These are phyloP conservation scores for Diploptera punctata DNA, from an alignment of 2,888 invertebrate genomes.

Conservation along the genomic window DNA sequence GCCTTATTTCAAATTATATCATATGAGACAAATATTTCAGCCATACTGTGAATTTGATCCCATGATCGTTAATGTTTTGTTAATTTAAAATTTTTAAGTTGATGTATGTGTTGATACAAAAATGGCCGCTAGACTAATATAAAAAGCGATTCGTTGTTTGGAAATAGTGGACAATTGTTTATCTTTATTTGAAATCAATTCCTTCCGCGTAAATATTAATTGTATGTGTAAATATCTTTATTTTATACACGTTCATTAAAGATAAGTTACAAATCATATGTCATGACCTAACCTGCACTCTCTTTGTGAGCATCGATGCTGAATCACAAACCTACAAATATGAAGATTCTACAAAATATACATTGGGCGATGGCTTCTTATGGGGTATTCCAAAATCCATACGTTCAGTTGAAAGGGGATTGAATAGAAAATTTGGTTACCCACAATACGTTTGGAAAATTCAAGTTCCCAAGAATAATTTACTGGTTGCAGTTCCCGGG, in stretches of 20 bases:
- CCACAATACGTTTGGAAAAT: conserved; percentile 73
- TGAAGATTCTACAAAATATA: conserved; percentile 22
- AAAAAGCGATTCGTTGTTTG: conserved; percentile 54
- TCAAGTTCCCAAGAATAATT: conserved; percentile 71
- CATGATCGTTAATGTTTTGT: too few species aligned
- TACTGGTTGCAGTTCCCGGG: too few species aligned
- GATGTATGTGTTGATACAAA: too few species aligned
- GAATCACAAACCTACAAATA: background rate
- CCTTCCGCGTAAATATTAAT: conserved; percentile 57
- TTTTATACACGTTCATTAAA: too few species aligned
- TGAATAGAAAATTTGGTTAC: conserved; percentile 74
- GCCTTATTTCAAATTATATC: too few species aligned
- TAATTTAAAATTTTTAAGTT: too few species aligned
- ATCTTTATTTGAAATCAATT: conserved; percentile 53
- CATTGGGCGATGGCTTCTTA: conserved; percentile 66
- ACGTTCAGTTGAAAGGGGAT: conserved; percentile 75
- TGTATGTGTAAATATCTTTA: too few species aligned
- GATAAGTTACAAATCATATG: too few species aligned
- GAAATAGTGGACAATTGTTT: conserved; percentile 55
- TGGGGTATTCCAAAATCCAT: conserved; percentile 84
- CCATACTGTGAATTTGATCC: too few species aligned
- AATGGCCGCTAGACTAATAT: conserved; percentile 52
- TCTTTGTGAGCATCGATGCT: background rate
- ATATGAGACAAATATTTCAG: too few species aligned
- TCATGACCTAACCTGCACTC: background rate